These are phyloP conservation scores for Colostygia pectinataria DNA, from an alignment of 2,888 invertebrate genomes.

Conservation along the genomic window DNA sequence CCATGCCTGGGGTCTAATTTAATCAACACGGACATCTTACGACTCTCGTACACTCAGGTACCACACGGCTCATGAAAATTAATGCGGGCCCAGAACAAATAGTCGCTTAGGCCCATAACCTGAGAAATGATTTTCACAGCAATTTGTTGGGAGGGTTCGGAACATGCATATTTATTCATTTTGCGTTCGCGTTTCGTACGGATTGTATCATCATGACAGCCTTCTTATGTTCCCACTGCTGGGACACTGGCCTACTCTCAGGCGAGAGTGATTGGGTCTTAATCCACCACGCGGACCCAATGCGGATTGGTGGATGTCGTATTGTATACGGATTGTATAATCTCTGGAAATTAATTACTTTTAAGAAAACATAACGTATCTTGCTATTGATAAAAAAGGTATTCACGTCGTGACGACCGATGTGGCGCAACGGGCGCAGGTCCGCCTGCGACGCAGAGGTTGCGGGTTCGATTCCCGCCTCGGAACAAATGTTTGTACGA, in stretches of 20 bases:
- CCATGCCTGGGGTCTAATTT: conserved; percentile 39
- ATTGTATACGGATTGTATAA: no score
- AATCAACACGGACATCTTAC: conserved; percentile 45
- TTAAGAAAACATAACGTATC: background rate
- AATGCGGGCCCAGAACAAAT: conserved; percentile 50
- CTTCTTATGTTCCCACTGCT: no score
- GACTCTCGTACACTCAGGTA: conserved; percentile 34
- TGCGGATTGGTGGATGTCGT: no score
- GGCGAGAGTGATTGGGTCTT: no score
- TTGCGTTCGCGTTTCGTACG: conserved; percentile 4
- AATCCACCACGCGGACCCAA: no score
- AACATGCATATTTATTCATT: conserved; percentile 30
- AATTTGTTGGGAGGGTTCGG: conserved; percentile 40
- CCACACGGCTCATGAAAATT: conserved; percentile 48
- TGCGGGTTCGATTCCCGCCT: no score
- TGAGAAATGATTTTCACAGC: conserved; percentile 50
- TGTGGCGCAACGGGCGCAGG: no score
- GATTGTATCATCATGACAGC: conserved; percentile 1
- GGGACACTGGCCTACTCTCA: no score
- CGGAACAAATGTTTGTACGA: no score
- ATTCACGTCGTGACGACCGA: no score
- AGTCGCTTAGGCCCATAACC: conserved; percentile 50
- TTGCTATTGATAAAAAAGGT: no score
- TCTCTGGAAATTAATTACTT: background rate
- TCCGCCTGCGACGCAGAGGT: no score